These are phyloP conservation scores for Grallaria varia DNA, from an alignment of 2,113 vertebrate species.

Conservation along the genomic window DNA sequence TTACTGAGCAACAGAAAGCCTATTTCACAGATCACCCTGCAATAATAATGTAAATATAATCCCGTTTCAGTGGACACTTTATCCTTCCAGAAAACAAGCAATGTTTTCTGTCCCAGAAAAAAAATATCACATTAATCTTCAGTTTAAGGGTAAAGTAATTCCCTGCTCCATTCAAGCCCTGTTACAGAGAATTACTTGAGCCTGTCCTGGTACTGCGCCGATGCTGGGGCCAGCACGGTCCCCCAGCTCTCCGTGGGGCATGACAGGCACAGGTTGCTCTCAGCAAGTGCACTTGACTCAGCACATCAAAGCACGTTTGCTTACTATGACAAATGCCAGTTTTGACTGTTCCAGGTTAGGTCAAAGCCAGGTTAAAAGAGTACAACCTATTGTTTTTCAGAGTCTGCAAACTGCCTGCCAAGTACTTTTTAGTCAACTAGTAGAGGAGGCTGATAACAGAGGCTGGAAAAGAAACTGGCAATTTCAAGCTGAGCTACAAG, in stretches of 20 bases:
- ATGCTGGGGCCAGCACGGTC: background rate
- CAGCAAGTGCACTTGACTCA: background rate
- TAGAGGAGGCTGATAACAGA: background rate
- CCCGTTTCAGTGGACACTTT: constrained; percentile 48
- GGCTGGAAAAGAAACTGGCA: constrained; percentile 1
- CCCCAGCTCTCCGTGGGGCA: background rate
- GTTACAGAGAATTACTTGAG: background rate
- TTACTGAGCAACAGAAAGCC: constrained; percentile 42
- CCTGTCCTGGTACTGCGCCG: background rate
- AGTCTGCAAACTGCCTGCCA: constrained; percentile 29
- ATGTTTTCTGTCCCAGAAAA: constrained; percentile 15
- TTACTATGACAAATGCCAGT: background rate
- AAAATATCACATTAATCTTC: constrained; percentile 21
- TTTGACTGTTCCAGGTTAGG: constrained; percentile 26
- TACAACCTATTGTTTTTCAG: constrained; percentile 41
- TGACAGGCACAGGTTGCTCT: background rate
- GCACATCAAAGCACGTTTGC: background rate
- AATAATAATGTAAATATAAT: constrained; percentile 63
- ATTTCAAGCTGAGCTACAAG: constrained; percentile 15
- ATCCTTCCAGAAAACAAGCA: constrained; percentile 47
- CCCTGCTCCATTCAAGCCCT: background rate
- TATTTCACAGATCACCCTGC: constrained; percentile 49
- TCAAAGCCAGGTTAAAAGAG: constrained; percentile 52
- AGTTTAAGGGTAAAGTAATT: constrained; percentile 31
- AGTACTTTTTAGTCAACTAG: constrained; percentile 9